phyloP scores from a whole-genome alignment of 2,113 vertebrate species.

The Illadopsis cleaveri region DNA sequence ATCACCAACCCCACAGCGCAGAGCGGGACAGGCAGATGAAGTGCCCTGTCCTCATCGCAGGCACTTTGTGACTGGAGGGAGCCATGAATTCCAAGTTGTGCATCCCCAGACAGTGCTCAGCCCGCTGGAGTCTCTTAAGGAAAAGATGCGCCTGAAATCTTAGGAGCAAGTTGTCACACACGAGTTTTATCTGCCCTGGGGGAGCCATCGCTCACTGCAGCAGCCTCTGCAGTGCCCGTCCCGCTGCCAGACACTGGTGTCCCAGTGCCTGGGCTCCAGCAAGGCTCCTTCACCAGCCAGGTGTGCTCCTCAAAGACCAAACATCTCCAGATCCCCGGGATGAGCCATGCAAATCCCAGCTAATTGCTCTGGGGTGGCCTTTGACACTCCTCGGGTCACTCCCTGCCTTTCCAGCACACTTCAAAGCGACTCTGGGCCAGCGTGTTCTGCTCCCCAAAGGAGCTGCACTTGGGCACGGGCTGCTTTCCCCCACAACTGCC shows the following conservation, averaged over 20 bases:
- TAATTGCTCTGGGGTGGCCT: neutral
- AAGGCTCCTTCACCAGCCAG: neutral
- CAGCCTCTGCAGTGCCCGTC: neutral
- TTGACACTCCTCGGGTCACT: neutral
- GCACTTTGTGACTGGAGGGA: neutral
- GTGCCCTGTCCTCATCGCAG: fast-evolving
- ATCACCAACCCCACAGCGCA: fast-evolving
- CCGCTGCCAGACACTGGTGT: neutral
- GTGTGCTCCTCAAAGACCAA: neutral
- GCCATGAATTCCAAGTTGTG: neutral
- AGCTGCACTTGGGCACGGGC: neutral
- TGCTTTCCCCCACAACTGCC: neutral
- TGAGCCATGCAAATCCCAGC: constrained; percentile 17
- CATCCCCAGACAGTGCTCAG: constrained; percentile 1
- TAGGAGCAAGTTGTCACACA: neutral
- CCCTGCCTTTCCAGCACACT: neutral
- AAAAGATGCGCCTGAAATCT: neutral
- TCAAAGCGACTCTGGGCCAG: neutral
- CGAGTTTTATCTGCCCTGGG: constrained; percentile 65
- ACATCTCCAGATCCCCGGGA: neutral
- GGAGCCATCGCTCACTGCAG: constrained; percentile 66
- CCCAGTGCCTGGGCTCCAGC: constrained; percentile 32
- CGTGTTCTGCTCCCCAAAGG: neutral
- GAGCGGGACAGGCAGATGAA: neutral
- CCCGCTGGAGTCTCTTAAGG: neutral